Base-by-base conservation (phyloP, 2,888 invertebrate genomes). In the Morpho helenor region DNA sequence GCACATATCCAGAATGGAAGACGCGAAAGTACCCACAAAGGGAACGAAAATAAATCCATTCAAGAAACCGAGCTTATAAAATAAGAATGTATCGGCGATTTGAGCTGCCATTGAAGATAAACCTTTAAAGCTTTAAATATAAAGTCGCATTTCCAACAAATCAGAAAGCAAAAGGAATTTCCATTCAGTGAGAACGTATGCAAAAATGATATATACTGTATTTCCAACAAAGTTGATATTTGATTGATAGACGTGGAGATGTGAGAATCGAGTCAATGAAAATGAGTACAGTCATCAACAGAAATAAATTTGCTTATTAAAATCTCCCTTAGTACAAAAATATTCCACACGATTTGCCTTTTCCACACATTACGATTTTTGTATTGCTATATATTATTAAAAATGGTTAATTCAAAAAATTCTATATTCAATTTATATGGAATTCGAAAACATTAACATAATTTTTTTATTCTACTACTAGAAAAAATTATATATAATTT, bases 11-110 rank as follows among this genome's bases (percentile, higher is more conserved):
- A 87, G 72, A 68, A 68, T 67, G 67, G 71, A 70, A 73, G 72
- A 76, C 77, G 77, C 76, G 77, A 82, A 79, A 84, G 77, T 80
- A 79, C 74, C 80, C 74, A 77, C 80, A 80, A 78, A 77, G 75
- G 71, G 73, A 76, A 76, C 84, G 74, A 82, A 85, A 87, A 88
- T 87, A 87, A 74, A 84, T 79, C 81, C 86, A 85, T 87, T 87
- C 81, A 85, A 79, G 79, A 73, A 76, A 79, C 67, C 72, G 74
- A 76, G 75, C 77, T 76, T 16, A 71, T 69, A 75, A 76, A 80
- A 80, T 73, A 75, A 75, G 74, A 79, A 81, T 79, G 75, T 80
- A 80, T 78, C 73, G 77, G 72, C 72, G 58, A 6, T 57, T 49
- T 52, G 46, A 41, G 8, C 23, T 52, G 23, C 9, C 54, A 39